A percentile compares a stretch with the other conserved stretches of the same genome.
Conservation (phyloP, 2,797 vertebrate genomes). For the Pangasius macronema region DNA sequence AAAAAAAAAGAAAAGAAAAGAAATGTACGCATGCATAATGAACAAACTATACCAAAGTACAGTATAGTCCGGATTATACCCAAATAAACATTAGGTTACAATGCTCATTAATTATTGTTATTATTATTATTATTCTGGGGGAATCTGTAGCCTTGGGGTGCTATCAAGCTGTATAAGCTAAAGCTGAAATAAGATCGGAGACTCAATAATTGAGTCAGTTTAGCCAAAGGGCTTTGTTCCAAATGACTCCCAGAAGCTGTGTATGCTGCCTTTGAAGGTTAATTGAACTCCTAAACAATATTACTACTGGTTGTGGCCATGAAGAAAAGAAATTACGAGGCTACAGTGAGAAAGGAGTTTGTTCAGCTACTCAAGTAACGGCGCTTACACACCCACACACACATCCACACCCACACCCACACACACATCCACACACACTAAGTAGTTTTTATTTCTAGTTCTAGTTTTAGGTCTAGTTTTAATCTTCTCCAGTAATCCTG, state of each 20-base stretch:
- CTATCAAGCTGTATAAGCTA: constrained; percentile 4
- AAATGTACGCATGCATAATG: not conserved
- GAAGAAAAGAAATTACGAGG: not conserved
- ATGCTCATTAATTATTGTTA: not conserved
- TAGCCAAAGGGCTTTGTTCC: not conserved
- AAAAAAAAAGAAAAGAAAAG: not conserved
- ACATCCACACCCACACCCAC: not conserved
- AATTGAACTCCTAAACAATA: constrained; percentile 21
- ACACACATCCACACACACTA: not conserved
- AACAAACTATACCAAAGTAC: not conserved
- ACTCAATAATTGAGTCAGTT: not conserved
- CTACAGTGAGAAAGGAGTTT: not conserved
- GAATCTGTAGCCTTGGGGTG: not conserved
- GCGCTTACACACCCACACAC: not conserved
- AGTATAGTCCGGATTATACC: not conserved
- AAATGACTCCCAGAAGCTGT: not conserved
- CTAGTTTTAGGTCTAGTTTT: not conserved
- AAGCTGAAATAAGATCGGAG: not conserved
- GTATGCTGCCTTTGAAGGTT: not conserved
- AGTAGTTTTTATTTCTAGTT: not conserved
- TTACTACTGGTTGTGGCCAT: not conserved
- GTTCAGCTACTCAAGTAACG: not conserved
- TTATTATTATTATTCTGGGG: not conserved
- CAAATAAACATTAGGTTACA: not conserved
- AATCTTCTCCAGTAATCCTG: not conserved